phyloP scores from a whole-genome alignment of 2,797 vertebrate genomes.

The Sebastes ruberrimus region DNA sequence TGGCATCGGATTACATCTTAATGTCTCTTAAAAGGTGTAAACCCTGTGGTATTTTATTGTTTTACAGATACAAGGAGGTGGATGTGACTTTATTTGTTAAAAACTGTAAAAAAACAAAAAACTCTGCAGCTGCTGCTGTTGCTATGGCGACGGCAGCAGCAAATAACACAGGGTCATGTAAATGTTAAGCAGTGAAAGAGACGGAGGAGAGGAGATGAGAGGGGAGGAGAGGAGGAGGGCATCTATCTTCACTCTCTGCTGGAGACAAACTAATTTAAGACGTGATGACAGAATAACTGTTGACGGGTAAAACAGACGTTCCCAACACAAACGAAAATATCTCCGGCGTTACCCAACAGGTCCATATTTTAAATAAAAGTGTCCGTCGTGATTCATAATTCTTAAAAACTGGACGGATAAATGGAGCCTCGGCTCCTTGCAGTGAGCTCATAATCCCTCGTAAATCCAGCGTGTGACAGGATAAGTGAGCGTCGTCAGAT shows the following conservation, averaged over 20 bases:
- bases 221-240: constrained; percentile 4
- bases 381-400: background rate
- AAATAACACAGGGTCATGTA: constrained; percentile 34
- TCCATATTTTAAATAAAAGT: background rate
- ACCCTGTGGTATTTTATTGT: background rate
- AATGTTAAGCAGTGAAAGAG: constrained; percentile 15
- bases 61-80: background rate
- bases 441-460: background rate
- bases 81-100: background rate
- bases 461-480: background rate
- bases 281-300: background rate
- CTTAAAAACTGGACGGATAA: background rate
- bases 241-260: background rate
- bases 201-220: background rate
- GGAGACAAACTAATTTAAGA: constrained; percentile 19
- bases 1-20: too few species aligned
- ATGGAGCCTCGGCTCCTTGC: background rate
- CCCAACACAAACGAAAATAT: background rate
- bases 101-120: background rate
- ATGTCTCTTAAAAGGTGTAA: background rate
- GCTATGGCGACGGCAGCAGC: constrained; percentile 54
- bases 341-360: rapidly evolving
- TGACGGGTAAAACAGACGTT: background rate
- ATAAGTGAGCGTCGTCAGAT: background rate
- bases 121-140: constrained; percentile 33